Percentiles rank a stretch among this genome's conserved stretches.
Evolutionary conservation across 2,888 invertebrate species (phyloP).

Genomic region (Macrostomum cliftonense): DNA sequence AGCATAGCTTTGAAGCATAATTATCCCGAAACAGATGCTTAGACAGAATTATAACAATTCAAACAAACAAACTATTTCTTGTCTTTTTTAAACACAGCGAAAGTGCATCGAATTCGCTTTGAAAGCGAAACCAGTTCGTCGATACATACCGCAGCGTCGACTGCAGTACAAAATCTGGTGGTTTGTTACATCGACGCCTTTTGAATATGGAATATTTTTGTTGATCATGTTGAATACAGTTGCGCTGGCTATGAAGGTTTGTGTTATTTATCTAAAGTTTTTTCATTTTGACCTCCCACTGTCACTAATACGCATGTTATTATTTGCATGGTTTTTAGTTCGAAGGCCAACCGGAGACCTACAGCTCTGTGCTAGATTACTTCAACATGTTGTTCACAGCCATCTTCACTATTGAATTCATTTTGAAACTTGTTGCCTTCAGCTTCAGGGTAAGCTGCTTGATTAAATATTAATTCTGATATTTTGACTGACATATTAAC

Average conservation of each 20-base stretch:
- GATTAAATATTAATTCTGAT: no score
- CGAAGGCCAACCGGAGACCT: slow-evolving; percentile 41
- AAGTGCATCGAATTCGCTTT: slow-evolving; percentile 86
- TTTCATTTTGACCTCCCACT: no score
- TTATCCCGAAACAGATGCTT: no score
- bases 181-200: slow-evolving; percentile 96
- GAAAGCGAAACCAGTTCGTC: slow-evolving; percentile 47
- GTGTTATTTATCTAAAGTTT: slow-evolving; percentile 1
- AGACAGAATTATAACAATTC: no score
- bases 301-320: no score
- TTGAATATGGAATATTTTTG: slow-evolving; percentile 92
- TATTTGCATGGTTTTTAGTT: not conserved
- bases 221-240: slow-evolving; percentile 95
- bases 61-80: no score
- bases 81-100: slow-evolving; percentile 41
- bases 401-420: slow-evolving; percentile 88
- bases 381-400: slow-evolving; percentile 95
- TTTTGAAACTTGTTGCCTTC: slow-evolving; percentile 91
- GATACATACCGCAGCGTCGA: slow-evolving; percentile 94
- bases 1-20: no score
- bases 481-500: no score
- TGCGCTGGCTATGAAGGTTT: slow-evolving; percentile 71
- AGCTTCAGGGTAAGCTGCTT: slow-evolving; percentile 70
- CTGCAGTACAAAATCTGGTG: slow-evolving; percentile 88
- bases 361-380: slow-evolving; percentile 66